Evolutionary conservation across 2,113 vertebrate genomes (phyloP).

Genomic region (Craseonycteris thonglongyai): DNA sequence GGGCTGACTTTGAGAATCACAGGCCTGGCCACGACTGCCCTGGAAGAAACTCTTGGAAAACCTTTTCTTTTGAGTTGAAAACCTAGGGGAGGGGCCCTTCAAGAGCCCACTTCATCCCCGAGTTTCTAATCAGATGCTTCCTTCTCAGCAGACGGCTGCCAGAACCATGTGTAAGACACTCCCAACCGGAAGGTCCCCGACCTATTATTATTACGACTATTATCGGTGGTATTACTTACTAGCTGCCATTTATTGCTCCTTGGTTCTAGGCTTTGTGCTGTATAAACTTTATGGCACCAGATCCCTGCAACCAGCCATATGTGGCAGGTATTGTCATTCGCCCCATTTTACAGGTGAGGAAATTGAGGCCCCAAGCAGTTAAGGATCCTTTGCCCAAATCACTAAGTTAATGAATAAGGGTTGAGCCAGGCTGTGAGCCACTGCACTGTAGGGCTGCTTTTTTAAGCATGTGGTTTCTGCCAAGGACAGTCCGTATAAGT

Average conservation of each 20-base stretch:
- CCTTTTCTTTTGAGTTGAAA: not conserved
- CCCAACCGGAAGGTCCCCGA: not conserved
- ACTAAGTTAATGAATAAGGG: not conserved
- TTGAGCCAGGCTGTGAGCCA: not conserved
- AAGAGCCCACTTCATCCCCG: not conserved
- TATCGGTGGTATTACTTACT: too few relatives aligned
- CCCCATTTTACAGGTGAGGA: not conserved
- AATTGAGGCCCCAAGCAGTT: not conserved
- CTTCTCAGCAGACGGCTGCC: not conserved
- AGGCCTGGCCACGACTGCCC: not conserved
- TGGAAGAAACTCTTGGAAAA: not conserved
- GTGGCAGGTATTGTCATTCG: not conserved
- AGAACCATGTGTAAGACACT: not conserved
- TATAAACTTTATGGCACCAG: too few relatives aligned
- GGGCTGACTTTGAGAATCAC: not conserved
- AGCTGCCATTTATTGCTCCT: not conserved
- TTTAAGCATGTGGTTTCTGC: not conserved
- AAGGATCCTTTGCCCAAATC: not conserved
- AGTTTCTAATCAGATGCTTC: not conserved
- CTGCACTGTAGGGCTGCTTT: accelerated
- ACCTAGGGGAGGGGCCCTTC: too few relatives aligned
- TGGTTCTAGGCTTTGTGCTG: not conserved
- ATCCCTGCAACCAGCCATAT: too few relatives aligned
- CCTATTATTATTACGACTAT: too few relatives aligned
- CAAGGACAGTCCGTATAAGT: not conserved